Evolutionary conservation across 1,140 invertebrate genomes (phyloP).

Genomic region (Nomia melanderi): DNA sequence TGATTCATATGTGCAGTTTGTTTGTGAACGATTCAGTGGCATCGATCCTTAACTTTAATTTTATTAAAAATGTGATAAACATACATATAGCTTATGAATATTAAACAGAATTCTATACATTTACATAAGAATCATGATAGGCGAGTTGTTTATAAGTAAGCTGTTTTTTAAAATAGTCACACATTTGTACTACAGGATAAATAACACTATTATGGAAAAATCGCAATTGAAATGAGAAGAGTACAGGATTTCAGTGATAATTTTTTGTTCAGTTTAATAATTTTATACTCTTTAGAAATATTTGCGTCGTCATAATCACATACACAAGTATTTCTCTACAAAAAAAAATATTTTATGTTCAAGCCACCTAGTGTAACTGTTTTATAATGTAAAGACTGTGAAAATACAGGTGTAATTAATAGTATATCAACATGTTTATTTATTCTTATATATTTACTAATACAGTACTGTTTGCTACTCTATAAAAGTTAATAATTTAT

Average conservation of each 20-base stretch:
- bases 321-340: constrained; percentile 25
- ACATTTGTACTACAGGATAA: constrained; percentile 18
- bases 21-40: constrained; percentile 34
- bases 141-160: constrained; percentile 64
- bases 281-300: constrained; percentile 25
- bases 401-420: constrained; percentile 74
- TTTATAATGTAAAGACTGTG: constrained; percentile 74
- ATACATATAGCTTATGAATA: constrained; percentile 59
- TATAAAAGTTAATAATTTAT: background rate
- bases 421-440: constrained; percentile 45
- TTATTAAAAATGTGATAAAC: constrained; percentile 75
- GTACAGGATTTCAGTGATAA: constrained; percentile 5
- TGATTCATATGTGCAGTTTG: background rate
- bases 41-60: constrained; percentile 59
- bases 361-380: constrained; percentile 58
- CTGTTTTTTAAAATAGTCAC: constrained; percentile 47
- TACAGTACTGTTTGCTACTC: background rate
- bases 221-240: background rate
- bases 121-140: constrained; percentile 32
- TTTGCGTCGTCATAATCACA: constrained; percentile 7
- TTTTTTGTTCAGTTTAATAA: background rate
- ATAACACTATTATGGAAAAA: constrained; percentile 2
- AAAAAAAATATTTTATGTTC: constrained; percentile 67
- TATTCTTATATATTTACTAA: constrained; percentile 37
- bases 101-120: constrained; percentile 60